A percentile compares a stretch with the other conserved stretches of the same genome.
Evolutionary conservation across 2,113 vertebrate species (phyloP).

Genomic region (Equus quagga): DNA sequence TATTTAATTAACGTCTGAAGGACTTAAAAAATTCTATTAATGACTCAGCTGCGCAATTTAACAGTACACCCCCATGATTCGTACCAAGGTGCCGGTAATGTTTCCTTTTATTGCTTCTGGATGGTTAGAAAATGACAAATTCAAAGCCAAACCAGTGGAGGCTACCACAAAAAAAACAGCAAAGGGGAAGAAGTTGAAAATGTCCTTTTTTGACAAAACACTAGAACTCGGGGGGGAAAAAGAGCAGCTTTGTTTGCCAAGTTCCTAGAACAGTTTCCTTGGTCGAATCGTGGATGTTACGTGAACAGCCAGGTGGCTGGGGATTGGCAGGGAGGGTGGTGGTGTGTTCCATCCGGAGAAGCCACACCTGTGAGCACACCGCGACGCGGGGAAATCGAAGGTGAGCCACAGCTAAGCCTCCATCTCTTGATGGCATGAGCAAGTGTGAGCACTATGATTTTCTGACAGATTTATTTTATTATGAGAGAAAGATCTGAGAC

Average conservation of each 20-base stretch:
- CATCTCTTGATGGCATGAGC: conserved; percentile 59
- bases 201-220: not conserved
- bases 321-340: fast-evolving
- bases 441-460: conserved; percentile 36
- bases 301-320: fast-evolving
- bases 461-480: conserved; percentile 90
- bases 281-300: fast-evolving
- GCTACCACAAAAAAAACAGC: not conserved
- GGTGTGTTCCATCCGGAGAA: fast-evolving
- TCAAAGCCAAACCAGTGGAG: not conserved
- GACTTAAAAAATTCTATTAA: conserved; percentile 53
- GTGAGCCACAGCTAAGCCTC: not conserved
- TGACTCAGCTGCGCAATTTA: not conserved
- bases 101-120: not conserved
- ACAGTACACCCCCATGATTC: not conserved
- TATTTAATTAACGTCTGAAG: conserved; percentile 53
- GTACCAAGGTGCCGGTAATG: not conserved
- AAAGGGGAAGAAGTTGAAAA: not conserved
- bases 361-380: not conserved
- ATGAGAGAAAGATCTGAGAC: conserved; percentile 85
- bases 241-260: not conserved
- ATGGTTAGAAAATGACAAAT: not conserved
- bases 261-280: not conserved
- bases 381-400: not conserved
- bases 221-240: not conserved